Percentiles rank a stretch among this genome's conserved stretches.
Evolutionary conservation across 2,888 invertebrate genomes (phyloP).

Genomic region (Folsomia manolachei): DNA sequence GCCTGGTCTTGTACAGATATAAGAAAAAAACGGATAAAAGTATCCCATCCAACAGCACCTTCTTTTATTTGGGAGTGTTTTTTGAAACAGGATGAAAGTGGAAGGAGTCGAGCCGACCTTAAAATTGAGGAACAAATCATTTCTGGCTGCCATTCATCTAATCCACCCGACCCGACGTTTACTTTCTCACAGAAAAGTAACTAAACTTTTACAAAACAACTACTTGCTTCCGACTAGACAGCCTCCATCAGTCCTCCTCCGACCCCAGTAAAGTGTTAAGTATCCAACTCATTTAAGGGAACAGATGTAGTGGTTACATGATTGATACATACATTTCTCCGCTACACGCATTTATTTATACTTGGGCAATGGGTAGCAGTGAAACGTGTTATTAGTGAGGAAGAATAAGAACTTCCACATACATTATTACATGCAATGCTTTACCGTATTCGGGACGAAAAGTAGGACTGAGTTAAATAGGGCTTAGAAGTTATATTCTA

Average conservation of each 20-base stretch:
- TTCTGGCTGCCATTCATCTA: background rate
- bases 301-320: slow-evolving; percentile 18
- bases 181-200: slow-evolving; percentile 7
- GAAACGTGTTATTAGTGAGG: background rate
- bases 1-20: background rate
- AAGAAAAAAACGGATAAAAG: background rate
- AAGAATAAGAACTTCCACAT: background rate
- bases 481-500: background rate
- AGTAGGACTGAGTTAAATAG: background rate
- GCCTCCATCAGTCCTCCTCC: background rate
- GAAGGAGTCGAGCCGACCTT: slow-evolving; percentile 1
- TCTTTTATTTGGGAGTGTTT: background rate
- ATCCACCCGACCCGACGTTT: background rate
- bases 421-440: background rate
- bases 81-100: background rate
- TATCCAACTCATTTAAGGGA: slow-evolving; percentile 7
- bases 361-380: background rate
- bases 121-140: background rate
- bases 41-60: background rate
- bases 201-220: too few species aligned
- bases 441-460: background rate
- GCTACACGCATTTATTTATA: background rate
- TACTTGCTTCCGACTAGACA: background rate
- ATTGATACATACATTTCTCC: background rate
- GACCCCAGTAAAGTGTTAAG: slow-evolving; percentile 4